Base-by-base conservation (phyloP, 1,140 invertebrate species). In the Sogatella furcifera region DNA sequence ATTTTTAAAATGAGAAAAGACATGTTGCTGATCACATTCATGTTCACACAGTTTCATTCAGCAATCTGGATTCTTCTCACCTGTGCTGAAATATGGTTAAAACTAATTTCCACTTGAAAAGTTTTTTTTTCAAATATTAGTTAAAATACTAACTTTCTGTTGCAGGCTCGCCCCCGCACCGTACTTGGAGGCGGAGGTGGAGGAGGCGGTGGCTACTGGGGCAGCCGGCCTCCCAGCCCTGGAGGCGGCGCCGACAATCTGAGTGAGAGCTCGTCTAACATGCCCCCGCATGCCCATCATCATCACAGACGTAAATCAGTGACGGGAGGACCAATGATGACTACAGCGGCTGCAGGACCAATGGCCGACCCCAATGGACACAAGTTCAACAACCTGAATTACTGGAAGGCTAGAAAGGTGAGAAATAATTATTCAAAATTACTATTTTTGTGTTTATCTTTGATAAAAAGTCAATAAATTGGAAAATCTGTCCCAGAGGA, bases 311-410 rank as follows among this genome's bases (percentile, higher is more conserved):
- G 34, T 10, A 38, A 38, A 38, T 38, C 34, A 10, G 11, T 38
- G 34, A 34, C 59, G 0, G 24, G 22, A 8, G 28, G 63, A 28
- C 55, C 62, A 42, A 61, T 66, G 57, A 42, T 56, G 49, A 53
- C 63, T 55, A 43, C 61, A 24, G 61, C 44, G 19, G 22, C 54
- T 5, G 13, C 58, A 28, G 43, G 28, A 42, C 63, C 56, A 10
- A 57, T 53, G 13, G 14, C 58, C 10, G 43, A 34, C 24, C 62
- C 56, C 9, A 57, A 44, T 52, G 59, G 55, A 42, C 59, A 62
- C 1, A 70, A 70, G 60, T 90, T 89, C 72, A 84, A 83, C 59
- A 89, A 90, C 72, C 79, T 90, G 41, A 88, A 86, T 44, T 90
- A 90, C 68, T 93, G 90, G 89, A 82, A 88, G 63, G 90, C 90